Base-by-base conservation (phyloP, 30 jellyfish, hydroid and myxozoan species). In the Clytia hemisphaerica region DNA sequence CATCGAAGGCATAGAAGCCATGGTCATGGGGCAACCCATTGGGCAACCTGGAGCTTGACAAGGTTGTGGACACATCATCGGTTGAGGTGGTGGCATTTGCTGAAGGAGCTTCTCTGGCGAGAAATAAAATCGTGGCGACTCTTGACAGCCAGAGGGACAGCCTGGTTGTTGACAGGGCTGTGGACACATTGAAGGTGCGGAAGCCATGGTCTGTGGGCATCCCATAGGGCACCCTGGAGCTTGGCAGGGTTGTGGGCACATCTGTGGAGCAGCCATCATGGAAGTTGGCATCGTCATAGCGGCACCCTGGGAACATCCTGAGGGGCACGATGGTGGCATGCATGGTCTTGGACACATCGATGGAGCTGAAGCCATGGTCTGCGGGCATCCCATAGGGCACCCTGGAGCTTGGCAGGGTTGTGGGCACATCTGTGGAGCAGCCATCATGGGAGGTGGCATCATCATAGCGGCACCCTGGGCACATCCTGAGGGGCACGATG, bases 241-340 rank as follows among this genome's bases (percentile, higher is more conserved):
- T 38, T 69, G 75, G 2, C 81, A 69, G 2, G 81, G 81, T 18
- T 69, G 81, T 7, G 78, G 78, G 40, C 78, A 65, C 37, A 65
- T 32, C 42, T 65, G 78, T 15, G 19, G 28, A 3, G 33, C 46
- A 9, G 18, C 37, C 18, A 14, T 0, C 19, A 45, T 27, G 2
- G 75, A 14, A n/a, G n/a, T n/a, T n/a, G n/a, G n/a, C n/a, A n/a
- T n/a, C n/a, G n/a, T n/a, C n/a, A n/a, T n/a, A n/a, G n/a, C n/a
- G n/a, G n/a, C n/a, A n/a, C n/a, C n/a, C 22, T 45, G 66, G 38
- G 14, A 37, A 69, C 81, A 69, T 45, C 75, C 78, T 10, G 60
- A 24, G 24, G 81, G 81, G 38, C 81, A 69, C 14, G 75, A 3
- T 10, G 7, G 57, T 45, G 37, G 24, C 28, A 24, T 75, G 27